Evolutionary conservation across 2,113 vertebrate species (phyloP).

Genomic region (Emydura subglobosa): DNA sequence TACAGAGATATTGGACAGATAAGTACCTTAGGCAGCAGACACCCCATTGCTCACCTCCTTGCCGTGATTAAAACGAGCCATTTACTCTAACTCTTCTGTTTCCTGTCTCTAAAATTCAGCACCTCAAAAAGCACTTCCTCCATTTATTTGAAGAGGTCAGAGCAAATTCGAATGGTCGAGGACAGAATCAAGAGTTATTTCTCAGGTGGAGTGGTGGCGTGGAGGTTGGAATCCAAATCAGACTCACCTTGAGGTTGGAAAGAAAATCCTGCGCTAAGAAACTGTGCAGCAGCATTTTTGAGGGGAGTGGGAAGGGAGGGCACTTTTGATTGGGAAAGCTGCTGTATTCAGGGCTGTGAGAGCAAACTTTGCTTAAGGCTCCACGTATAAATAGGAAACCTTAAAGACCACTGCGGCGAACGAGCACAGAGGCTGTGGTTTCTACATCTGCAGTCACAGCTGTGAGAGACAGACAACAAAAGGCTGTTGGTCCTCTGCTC

Average conservation of each 20-base stretch:
- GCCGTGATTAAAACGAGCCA: too few species aligned
- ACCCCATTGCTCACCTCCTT: too few species aligned
- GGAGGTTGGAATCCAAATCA: background rate
- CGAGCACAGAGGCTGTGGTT: background rate
- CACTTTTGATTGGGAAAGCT: background rate
- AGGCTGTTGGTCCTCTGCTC: background rate
- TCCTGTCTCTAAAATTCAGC: too few species aligned
- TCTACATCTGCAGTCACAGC: background rate
- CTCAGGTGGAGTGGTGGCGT: too few species aligned
- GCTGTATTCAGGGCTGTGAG: background rate
- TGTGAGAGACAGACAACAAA: background rate
- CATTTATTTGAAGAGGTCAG: too few species aligned
- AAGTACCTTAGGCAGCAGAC: too few species aligned
- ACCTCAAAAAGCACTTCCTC: too few species aligned
- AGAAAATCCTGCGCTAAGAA: background rate
- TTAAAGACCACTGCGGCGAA: background rate
- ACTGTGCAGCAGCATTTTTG: background rate
- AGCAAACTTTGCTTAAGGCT: background rate
- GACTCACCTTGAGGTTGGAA: background rate
- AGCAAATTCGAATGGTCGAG: too few species aligned
- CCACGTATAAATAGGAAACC: background rate
- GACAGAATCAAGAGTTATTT: too few species aligned
- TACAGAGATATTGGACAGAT: too few species aligned
- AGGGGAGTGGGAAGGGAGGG: background rate
- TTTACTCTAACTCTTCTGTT: too few species aligned